These are phyloP conservation scores for Spheniscus humboldti DNA, from an alignment of 2,797 vertebrate species.

Conservation along the genomic window DNA sequence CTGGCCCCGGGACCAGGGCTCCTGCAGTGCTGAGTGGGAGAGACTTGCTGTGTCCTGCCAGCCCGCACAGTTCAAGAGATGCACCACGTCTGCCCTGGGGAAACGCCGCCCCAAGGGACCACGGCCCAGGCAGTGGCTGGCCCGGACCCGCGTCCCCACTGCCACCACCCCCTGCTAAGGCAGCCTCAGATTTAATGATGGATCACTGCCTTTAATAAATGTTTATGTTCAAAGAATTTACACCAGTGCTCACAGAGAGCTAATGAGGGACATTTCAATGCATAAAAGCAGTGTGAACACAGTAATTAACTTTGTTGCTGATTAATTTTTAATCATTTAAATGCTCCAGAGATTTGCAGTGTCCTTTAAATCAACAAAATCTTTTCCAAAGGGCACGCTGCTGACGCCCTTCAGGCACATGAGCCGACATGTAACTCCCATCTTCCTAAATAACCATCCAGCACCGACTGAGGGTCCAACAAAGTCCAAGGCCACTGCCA, in stretches of 20 bases:
- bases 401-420: not conserved
- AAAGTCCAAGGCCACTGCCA: not conserved
- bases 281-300: constrained; percentile 30
- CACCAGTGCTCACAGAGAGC: not conserved
- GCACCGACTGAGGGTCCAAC: rapidly evolving
- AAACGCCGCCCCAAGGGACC: rapidly evolving
- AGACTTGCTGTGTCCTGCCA: rapidly evolving
- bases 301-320: constrained; percentile 63
- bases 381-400: not conserved
- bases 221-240: constrained; percentile 54
- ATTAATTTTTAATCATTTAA: constrained; percentile 61
- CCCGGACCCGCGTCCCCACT: rapidly evolving
- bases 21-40: rapidly evolving
- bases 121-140: not conserved
- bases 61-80: rapidly evolving
- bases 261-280: constrained; percentile 62
- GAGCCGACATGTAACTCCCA: rapidly evolving
- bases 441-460: not conserved
- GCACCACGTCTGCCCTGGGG: rapidly evolving
- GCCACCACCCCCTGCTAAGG: rapidly evolving
- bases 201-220: constrained; percentile 25
- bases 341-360: constrained; percentile 21
- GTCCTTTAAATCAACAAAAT: constrained; percentile 49
- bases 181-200: not conserved
- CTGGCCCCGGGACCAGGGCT: rapidly evolving